Evolutionary conservation across 2,888 invertebrate genomes (phyloP).

Genomic region (Protodeltote pygarga): DNA sequence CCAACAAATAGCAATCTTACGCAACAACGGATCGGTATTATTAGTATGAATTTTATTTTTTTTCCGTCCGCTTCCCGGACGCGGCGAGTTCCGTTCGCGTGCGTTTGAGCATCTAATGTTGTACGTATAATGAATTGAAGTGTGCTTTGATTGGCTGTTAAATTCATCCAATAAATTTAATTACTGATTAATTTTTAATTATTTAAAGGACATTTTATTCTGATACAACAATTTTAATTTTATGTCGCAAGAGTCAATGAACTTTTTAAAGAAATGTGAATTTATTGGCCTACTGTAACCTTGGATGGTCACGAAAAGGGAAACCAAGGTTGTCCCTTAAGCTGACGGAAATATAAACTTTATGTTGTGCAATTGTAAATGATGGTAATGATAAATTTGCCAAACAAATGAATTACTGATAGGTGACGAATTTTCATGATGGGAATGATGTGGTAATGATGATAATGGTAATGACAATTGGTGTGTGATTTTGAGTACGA

Average conservation of each 20-base stretch:
- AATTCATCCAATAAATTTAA: constrained; percentile 12
- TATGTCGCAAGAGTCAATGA: constrained; percentile 1
- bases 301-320: constrained; percentile 30
- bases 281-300: constrained; percentile 12
- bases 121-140: constrained; percentile 25
- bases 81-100: constrained; percentile 77
- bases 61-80: constrained; percentile 82
- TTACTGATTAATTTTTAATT: not conserved
- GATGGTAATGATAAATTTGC: no score
- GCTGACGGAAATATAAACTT: constrained; percentile 15
- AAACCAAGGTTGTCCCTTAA: constrained; percentile 29
- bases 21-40: constrained; percentile 69
- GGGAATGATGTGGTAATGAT: no score
- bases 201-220: not conserved
- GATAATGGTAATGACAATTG: no score
- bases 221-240: not conserved
- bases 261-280: constrained; percentile 4
- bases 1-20: constrained; percentile 55
- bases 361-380: constrained; percentile 7
- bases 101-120: constrained; percentile 52
- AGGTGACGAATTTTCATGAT: no score
- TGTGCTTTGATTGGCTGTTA: constrained; percentile 25
- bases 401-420: no score
- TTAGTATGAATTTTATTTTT: constrained; percentile 65
- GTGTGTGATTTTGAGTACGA: no score